Percentiles rank a stretch among this genome's conserved stretches.
Evolutionary conservation across 1,140 invertebrate genomes (phyloP).

Genomic region (Metaphire vulgaris): DNA sequence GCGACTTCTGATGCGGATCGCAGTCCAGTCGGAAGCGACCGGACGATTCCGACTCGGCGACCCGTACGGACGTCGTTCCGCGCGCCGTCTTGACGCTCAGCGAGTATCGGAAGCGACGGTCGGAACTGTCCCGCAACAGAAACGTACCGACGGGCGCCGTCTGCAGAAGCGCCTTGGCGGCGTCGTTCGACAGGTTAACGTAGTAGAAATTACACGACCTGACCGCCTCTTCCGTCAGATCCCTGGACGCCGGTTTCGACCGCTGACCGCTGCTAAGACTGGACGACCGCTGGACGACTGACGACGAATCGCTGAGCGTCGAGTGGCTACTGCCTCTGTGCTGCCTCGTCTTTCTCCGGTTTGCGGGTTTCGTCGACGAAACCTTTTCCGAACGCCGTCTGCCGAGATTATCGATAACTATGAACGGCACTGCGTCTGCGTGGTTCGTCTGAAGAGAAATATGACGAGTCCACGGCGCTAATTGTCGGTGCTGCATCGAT

Average conservation of each 20-base stretch:
- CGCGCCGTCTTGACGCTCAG: constrained; percentile 72
- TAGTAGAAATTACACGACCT: constrained; percentile 17
- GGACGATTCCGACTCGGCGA: constrained; percentile 52
- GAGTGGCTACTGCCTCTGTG: no score
- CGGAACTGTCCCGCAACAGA: constrained; percentile 67
- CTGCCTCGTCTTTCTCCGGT: no score
- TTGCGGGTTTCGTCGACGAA: no score
- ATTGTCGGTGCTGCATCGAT: no score
- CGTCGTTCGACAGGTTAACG: background rate
- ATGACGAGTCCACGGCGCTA: no score
- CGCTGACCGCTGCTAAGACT: no score
- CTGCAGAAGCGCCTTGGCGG: constrained; percentile 8
- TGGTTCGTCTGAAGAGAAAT: no score
- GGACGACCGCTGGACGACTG: no score
- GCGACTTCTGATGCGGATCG: constrained; percentile 53
- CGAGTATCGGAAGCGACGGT: constrained; percentile 69
- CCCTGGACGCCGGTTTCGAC: background rate
- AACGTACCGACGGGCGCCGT: constrained; percentile 59
- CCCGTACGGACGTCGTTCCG: constrained; percentile 73
- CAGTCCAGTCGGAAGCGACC: constrained; percentile 68
- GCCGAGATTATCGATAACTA: no score
- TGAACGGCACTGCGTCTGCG: no score
- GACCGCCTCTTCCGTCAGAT: background rate
- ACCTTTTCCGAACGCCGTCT: no score
- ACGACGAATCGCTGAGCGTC: no score